Conservation (phyloP, 2,888 invertebrate species). For the Galeopsomyia nigrocyanea region DNA sequence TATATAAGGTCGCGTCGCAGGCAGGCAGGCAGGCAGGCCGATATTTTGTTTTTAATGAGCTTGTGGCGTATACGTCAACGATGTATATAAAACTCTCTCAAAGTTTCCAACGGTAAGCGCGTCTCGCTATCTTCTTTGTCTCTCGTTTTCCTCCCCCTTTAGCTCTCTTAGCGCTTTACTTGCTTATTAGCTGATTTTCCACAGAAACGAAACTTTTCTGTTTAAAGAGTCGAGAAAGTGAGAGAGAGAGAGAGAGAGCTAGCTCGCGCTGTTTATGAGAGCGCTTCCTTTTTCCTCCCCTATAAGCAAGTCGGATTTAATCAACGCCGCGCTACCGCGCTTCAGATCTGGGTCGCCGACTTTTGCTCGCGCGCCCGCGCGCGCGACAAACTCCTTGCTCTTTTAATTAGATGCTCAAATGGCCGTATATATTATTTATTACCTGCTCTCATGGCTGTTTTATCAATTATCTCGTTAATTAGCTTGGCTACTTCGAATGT, state of each 20-base stretch:
- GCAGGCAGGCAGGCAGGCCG: constrained; percentile 42
- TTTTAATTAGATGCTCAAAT: no score
- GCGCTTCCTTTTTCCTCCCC: constrained; percentile 1
- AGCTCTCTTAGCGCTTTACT: background rate
- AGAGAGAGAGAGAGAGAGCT: no score
- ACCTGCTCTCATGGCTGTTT: background rate
- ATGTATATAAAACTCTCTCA: background rate
- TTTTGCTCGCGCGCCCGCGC: no score
- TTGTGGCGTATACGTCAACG: constrained; percentile 48
- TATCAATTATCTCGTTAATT: constrained; percentile 9
- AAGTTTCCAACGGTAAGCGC: constrained; percentile 11
- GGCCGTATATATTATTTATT: no score
- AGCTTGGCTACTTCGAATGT: background rate
- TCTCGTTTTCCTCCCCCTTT: constrained; percentile 12
- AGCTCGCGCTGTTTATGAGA: no score
- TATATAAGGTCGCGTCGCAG: constrained; percentile 48
- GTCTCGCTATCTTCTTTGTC: constrained; percentile 18
- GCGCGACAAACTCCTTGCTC: no score
- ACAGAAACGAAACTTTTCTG: constrained; percentile 28
- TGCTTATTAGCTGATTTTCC: constrained; percentile 39
- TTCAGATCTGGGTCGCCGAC: background rate
- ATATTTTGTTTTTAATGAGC: constrained; percentile 51
- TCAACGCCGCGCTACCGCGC: background rate
- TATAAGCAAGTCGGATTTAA: constrained; percentile 25
- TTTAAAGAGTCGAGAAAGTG: constrained; percentile 30